Conservation (phyloP, 2,113 vertebrate species). For the Copsychus sechellarum region DNA sequence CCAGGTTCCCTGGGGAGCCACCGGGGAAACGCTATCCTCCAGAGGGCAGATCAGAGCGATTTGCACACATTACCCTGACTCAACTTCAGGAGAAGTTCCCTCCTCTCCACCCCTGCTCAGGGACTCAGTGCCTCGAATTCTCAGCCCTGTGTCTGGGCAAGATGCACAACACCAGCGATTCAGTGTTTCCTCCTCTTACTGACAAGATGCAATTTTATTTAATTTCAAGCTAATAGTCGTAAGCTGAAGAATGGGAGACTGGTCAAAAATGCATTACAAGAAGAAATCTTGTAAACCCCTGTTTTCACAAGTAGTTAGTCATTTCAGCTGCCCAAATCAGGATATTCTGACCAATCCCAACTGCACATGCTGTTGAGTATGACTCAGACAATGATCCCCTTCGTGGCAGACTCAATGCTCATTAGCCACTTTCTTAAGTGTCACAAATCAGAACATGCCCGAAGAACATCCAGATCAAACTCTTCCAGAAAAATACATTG, state of each 20-base stretch:
- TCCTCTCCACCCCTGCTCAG: background rate
- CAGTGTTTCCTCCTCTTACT: background rate
- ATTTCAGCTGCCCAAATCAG: background rate
- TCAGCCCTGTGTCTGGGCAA: background rate
- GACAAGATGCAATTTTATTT: background rate
- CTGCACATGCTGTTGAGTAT: background rate
- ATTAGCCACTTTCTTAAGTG: background rate
- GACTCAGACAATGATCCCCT: background rate
- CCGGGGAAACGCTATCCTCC: background rate
- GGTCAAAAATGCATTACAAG: background rate
- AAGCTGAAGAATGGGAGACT: background rate
- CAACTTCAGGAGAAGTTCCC: background rate
- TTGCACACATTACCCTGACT: background rate
- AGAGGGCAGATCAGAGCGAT: constrained; percentile 14
- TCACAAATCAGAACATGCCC: background rate
- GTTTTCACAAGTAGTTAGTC: background rate
- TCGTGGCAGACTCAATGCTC: background rate
- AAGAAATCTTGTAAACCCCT: background rate
- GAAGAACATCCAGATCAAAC: background rate
- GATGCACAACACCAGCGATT: background rate
- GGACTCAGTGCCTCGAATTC: rapidly evolving
- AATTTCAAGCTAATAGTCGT: background rate
- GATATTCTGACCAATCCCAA: background rate
- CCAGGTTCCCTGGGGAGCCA: background rate
- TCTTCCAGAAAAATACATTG: background rate